Evolutionary conservation across 2,888 invertebrate genomes (phyloP), one percentile per base, ranked within the genome.

Genomic region (Copidosoma aretas): DNA sequence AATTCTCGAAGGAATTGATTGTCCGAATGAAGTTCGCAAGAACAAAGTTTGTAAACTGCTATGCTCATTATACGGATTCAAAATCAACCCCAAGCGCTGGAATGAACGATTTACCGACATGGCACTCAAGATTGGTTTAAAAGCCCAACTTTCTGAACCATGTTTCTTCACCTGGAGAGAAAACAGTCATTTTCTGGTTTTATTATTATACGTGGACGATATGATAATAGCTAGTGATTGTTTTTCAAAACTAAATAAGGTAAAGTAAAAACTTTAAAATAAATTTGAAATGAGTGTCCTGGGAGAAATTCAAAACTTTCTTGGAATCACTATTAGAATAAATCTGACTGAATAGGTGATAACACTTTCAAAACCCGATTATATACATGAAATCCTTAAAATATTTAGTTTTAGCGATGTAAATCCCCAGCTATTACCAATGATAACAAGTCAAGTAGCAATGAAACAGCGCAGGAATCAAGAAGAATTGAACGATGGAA

Each of bases 201-300:
- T 61, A 17, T 3, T 61, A 14, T 46, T 60, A 25, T 60, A 60
- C 14, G 60, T 60, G 3, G 60, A 60, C 19, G 60, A 60, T n/a
- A 60, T 61, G 39, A 12, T 61, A 4, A 41, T 61, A 0, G 52
- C 53, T 3, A 39, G 61, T 19, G 52, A 61, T 21, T 2, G 39
- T 21, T 4, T 12, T 8, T 15, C 2, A 12, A 52, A 60, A 52
- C 2, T 52, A 17, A 52, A 32, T 32, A 51, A 60, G 19, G 58
- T 73, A 2, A 69, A 63, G 64, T 41, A 19, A 2, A 58, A 67
- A 24, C 60, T 71, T 12, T 49, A 49, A 21, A 60, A 22, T 1
- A 58, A 56, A 49, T 74, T 74, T 64, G 60, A 73, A 24, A 70
- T 74, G 65, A 73, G n/a, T n/a, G n/a, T n/a, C n/a, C n/a, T n/a